These are phyloP conservation scores for Ara ararauna DNA, from an alignment of 2,797 vertebrate species.

Conservation along the genomic window DNA sequence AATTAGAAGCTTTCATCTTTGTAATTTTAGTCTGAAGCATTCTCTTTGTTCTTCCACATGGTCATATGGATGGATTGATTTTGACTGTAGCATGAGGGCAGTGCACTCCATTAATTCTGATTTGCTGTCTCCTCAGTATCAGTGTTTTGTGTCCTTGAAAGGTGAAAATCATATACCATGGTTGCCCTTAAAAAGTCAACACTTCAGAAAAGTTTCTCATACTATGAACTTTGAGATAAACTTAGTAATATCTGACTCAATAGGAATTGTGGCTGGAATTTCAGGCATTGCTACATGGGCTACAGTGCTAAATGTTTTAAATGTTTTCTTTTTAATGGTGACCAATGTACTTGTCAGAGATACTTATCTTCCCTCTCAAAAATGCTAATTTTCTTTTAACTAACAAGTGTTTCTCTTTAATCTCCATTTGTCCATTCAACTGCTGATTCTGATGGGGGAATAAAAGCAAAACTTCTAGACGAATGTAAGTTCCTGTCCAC, in stretches of 20 bases:
- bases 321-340: constrained; percentile 19
- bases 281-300: background rate
- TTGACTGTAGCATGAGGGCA: constrained; percentile 22
- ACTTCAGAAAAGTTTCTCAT: background rate
- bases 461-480: constrained; percentile 94
- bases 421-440: constrained; percentile 83
- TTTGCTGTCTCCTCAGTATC: constrained; percentile 16
- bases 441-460: constrained; percentile 86
- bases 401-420: constrained; percentile 89
- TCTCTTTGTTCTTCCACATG: constrained; percentile 43
- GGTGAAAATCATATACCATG: background rate
- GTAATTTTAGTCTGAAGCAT: constrained; percentile 35
- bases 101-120: constrained; percentile 20
- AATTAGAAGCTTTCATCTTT: constrained; percentile 33
- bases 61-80: constrained; percentile 55
- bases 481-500: constrained; percentile 90
- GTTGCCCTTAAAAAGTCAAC: constrained; percentile 35
- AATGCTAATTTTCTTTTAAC: constrained; percentile 70
- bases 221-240: background rate
- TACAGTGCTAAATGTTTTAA: background rate
- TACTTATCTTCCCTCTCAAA: constrained; percentile 59
- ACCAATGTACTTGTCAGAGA: background rate
- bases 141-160: constrained; percentile 12
- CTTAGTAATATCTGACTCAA: background rate
- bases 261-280: background rate